Evolutionary conservation across 2,888 invertebrate genomes (phyloP).

Genomic region (Agrilus cyanescens): DNA sequence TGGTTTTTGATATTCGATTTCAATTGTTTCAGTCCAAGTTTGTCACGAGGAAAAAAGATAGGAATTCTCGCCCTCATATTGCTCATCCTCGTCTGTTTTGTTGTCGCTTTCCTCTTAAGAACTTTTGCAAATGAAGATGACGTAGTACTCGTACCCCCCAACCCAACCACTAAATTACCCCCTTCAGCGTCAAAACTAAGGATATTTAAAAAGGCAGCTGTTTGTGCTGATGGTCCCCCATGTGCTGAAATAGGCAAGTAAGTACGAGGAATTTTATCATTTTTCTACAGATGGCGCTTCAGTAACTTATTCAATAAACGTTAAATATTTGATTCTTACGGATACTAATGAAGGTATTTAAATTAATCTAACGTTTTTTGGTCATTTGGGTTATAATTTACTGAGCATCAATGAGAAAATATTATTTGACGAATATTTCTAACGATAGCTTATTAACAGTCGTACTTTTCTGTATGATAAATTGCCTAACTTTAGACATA

Average conservation of each 20-base stretch:
- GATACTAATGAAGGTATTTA: too few species aligned
- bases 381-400: too few species aligned
- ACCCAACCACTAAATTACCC: slow-evolving; percentile 49
- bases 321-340: too few species aligned
- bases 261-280: slow-evolving; percentile 16
- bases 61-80: slow-evolving; percentile 14
- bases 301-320: too few species aligned
- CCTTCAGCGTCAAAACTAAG: slow-evolving; percentile 57
- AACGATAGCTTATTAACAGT: too few species aligned
- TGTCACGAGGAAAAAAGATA: slow-evolving; percentile 13
- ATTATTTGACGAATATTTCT: too few species aligned
- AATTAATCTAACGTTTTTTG: too few species aligned
- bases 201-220: slow-evolving; percentile 55
- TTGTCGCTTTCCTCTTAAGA: slow-evolving; percentile 21
- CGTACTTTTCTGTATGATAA: too few species aligned
- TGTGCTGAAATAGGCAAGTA: slow-evolving; percentile 74
- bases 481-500: too few species aligned
- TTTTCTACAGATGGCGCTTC: neutral
- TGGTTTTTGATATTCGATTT: neutral
- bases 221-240: slow-evolving; percentile 63
- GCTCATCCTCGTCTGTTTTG: slow-evolving; percentile 17
- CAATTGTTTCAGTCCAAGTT: slow-evolving; percentile 17
- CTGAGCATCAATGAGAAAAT: too few species aligned
- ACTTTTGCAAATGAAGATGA: slow-evolving; percentile 14
- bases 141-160: slow-evolving; percentile 43